A percentile compares a stretch with the other conserved stretches of the same genome.
Evolutionary conservation across 2,797 vertebrate genomes (phyloP).

Genomic region (Alcedo atthis): DNA sequence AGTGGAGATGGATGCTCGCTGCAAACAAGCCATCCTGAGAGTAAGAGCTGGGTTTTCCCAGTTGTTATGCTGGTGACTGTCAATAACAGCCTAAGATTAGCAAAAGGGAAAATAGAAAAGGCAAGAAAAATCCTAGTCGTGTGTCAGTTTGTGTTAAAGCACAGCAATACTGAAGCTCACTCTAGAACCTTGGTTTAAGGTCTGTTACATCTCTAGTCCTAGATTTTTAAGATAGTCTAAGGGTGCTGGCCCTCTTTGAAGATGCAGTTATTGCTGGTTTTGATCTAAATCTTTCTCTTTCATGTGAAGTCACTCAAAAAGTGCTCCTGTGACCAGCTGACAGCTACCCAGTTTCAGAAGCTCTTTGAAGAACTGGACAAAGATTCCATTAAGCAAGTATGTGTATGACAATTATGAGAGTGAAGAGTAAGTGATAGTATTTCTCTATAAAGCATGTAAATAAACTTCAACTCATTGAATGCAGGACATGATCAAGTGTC

Average conservation of each 20-base stretch:
- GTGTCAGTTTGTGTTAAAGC: neutral
- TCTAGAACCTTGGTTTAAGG: neutral
- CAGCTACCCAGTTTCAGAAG: conserved; percentile 83
- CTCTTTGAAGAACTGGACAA: conserved; percentile 92
- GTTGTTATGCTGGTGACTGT: rapidly evolving
- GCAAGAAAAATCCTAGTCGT: neutral
- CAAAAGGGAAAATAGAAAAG: neutral
- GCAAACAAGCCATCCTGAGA: conserved; percentile 81
- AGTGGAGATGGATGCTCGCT: conserved; percentile 83
- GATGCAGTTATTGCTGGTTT: neutral
- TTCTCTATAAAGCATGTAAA: neutral
- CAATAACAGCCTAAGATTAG: neutral
- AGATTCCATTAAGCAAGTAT: conserved; percentile 87
- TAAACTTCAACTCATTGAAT: neutral
- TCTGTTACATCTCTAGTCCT: neutral
- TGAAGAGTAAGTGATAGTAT: neutral
- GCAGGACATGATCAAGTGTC: neutral
- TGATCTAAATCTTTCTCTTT: conserved; percentile 26
- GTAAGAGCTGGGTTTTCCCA: conserved; percentile 70
- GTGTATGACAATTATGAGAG: neutral
- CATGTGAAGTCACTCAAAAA: conserved; percentile 76
- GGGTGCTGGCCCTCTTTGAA: neutral
- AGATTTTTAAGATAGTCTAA: neutral
- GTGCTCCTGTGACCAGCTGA: conserved; percentile 73
- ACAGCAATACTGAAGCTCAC: neutral